phyloP scores from a whole-genome alignment of 2,113 vertebrate genomes.

The Maylandia zebra region DNA sequence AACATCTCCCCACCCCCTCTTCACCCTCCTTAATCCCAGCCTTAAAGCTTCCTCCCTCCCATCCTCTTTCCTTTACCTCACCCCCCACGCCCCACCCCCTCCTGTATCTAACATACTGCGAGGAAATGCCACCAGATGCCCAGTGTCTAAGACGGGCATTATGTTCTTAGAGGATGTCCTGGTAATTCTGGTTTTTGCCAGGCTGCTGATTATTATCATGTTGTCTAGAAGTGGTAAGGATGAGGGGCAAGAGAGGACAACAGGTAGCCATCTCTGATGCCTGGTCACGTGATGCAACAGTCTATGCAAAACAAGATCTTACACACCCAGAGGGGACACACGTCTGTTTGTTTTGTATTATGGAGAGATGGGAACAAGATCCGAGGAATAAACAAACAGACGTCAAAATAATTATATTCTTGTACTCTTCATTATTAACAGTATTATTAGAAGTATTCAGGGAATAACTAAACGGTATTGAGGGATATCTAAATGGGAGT shows the following conservation, averaged over 20 bases:
- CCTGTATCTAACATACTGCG: constrained; percentile 46
- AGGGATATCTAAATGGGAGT: constrained; percentile 17
- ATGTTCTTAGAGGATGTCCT: constrained; percentile 75
- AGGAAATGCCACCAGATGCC: constrained; percentile 81
- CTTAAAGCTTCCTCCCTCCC: constrained; percentile 33
- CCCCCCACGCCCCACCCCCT: constrained; percentile 6
- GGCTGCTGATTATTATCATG: constrained; percentile 39
- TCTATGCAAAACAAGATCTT: constrained; percentile 35
- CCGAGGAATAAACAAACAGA: neutral
- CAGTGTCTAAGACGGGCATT: constrained; percentile 75
- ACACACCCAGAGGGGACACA: constrained; percentile 1
- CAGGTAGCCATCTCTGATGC: constrained; percentile 30
- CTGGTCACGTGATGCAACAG: constrained; percentile 7
- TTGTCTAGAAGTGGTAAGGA: constrained; percentile 5
- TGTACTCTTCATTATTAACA: neutral
- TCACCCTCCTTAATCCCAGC: constrained; percentile 68
- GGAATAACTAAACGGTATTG: neutral
- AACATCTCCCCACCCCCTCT: constrained; percentile 46
- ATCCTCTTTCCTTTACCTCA: constrained; percentile 3
- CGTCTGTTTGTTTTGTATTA: neutral
- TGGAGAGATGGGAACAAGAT: neutral
- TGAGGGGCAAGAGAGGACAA: constrained; percentile 5
- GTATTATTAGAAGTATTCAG: neutral
- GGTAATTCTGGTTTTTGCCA: constrained; percentile 59
- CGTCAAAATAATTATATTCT: neutral